phyloP scores from a whole-genome alignment of 1,140 invertebrate species.

The Campoletis sonorensis region DNA sequence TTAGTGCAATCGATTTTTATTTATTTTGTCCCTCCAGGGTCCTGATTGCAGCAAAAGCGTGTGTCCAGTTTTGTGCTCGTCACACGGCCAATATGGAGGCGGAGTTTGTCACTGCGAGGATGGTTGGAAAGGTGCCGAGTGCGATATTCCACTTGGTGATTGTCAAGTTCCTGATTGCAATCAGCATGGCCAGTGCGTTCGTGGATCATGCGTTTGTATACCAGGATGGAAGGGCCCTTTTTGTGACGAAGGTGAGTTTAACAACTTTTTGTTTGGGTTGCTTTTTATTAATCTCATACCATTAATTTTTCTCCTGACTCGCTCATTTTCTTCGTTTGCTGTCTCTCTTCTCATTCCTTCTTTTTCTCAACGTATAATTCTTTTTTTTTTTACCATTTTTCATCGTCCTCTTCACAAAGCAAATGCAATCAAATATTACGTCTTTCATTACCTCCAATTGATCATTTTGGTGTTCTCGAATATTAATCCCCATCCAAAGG shows the following conservation, averaged over 20 bases:
- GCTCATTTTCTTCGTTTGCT: no score
- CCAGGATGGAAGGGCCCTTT: slow-evolving; percentile 92
- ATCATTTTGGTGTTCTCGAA: no score
- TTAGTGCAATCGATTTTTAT: background rate
- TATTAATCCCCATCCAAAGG: no score
- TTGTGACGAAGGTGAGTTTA: slow-evolving; percentile 87
- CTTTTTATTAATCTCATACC: background rate
- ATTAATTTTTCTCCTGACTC: background rate
- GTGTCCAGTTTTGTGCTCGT: slow-evolving; percentile 98
- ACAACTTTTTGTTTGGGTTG: slow-evolving; percentile 19
- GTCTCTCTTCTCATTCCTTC: no score
- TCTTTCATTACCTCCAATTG: no score
- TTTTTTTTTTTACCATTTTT: no score
- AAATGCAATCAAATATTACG: no score
- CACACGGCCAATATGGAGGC: slow-evolving; percentile 96
- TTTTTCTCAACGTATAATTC: no score
- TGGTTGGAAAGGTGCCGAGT: slow-evolving; percentile 97
- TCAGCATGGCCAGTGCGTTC: slow-evolving; percentile 92
- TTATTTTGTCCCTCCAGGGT: slow-evolving; percentile 60
- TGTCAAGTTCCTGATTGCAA: slow-evolving; percentile 95
- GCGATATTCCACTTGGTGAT: slow-evolving; percentile 93
- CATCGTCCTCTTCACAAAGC: no score
- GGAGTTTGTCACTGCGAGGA: slow-evolving; percentile 97
- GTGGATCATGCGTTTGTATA: slow-evolving; percentile 92
- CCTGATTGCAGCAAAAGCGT: slow-evolving; percentile 83